These are phyloP conservation scores for Crocallis elinguaria DNA, from an alignment of 2,888 invertebrate genomes.

Conservation along the genomic window DNA sequence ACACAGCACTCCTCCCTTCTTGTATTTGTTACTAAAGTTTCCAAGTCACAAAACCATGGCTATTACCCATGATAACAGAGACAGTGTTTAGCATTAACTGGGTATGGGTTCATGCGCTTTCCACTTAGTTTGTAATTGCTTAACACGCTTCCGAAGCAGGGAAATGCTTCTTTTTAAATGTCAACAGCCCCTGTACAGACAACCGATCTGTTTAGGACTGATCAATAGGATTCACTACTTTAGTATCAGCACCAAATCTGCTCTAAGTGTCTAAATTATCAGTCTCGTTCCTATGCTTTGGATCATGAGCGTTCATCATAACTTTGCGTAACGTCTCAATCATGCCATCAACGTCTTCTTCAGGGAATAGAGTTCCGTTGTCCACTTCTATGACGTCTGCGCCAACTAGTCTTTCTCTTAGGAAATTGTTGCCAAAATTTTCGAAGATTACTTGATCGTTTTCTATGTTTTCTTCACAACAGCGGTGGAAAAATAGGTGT, in stretches of 20 bases:
- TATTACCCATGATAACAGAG: too few relatives aligned
- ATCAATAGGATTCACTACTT: too few relatives aligned
- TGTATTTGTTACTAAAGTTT: too few relatives aligned
- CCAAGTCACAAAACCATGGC: too few relatives aligned
- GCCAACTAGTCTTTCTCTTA: constrained; percentile 65
- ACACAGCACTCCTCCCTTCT: too few relatives aligned
- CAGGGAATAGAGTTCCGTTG: constrained; percentile 42
- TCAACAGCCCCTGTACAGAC: too few relatives aligned
- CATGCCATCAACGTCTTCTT: constrained; percentile 44
- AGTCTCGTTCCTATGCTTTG: constrained; percentile 26
- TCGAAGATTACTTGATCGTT: constrained; percentile 72
- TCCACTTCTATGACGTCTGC: constrained; percentile 49
- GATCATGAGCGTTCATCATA: constrained; percentile 49
- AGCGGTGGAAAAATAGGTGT: constrained; percentile 65
- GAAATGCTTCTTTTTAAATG: too few relatives aligned
- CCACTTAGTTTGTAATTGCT: too few relatives aligned
- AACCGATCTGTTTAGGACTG: too few relatives aligned
- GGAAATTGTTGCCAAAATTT: constrained; percentile 65
- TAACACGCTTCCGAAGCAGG: too few relatives aligned
- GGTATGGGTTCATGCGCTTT: too few relatives aligned
- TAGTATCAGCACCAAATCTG: not conserved
- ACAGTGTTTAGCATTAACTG: too few relatives aligned
- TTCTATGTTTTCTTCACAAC: constrained; percentile 70
- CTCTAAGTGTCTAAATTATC: constrained; percentile 15
- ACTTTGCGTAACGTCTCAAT: constrained; percentile 38